Evolutionary conservation across 2,797 vertebrate genomes (phyloP).

Genomic region (Buceros bicornis): DNA sequence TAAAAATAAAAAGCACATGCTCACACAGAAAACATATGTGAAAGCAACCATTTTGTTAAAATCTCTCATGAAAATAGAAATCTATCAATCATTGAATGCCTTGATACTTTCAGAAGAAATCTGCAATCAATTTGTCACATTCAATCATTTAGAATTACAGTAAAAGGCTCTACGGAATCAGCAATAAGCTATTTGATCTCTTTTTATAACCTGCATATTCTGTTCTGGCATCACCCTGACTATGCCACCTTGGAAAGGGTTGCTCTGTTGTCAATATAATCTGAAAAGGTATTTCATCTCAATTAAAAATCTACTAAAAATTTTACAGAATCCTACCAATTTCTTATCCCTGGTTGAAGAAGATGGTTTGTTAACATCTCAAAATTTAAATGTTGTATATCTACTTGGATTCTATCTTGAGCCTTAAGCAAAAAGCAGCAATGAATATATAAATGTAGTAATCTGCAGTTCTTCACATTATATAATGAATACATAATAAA

Average conservation of each 20-base stretch:
- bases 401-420: background rate
- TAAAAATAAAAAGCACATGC: background rate
- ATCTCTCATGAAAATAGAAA: conserved; percentile 7
- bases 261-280: background rate
- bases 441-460: background rate
- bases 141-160: background rate
- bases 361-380: background rate
- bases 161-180: background rate
- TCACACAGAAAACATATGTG: background rate
- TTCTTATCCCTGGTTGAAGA: background rate
- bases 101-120: background rate
- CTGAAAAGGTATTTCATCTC: background rate
- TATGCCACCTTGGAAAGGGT: background rate
- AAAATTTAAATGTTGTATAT: background rate
- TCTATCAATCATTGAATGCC: background rate
- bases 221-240: background rate
- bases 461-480: background rate
- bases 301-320: background rate
- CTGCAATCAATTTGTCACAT: background rate
- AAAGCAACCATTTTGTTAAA: background rate
- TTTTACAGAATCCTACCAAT: background rate
- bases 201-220: background rate
- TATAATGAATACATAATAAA: background rate
- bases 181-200: background rate
- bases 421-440: background rate